These are phyloP conservation scores for Papilio helenus DNA, from an alignment of 1,140 invertebrate species.

Conservation along the genomic window DNA sequence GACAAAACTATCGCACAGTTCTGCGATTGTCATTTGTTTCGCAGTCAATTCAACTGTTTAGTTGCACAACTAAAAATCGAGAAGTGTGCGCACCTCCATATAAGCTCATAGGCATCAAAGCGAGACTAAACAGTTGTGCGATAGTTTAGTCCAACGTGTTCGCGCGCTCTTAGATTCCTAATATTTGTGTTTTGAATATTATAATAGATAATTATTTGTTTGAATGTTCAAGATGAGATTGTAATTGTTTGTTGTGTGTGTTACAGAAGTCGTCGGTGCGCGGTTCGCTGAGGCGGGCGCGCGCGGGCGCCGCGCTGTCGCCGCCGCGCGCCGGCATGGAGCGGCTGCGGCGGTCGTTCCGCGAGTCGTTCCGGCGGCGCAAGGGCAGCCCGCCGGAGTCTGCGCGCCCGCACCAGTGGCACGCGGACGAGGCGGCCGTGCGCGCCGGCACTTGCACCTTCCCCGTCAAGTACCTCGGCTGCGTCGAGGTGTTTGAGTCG, in stretches of 20 bases:
- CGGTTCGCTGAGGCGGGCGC: slow-evolving; percentile 83
- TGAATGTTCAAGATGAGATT: not conserved
- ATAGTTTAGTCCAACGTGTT: too few species aligned
- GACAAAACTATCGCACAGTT: too few species aligned
- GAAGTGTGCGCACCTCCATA: too few species aligned
- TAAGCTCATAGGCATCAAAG: too few species aligned
- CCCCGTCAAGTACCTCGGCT: slow-evolving; percentile 99
- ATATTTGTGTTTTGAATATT: not conserved
- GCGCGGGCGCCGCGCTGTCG: slow-evolving; percentile 88
- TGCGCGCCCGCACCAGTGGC: slow-evolving; percentile 98
- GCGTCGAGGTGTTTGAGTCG: slow-evolving; percentile 99
- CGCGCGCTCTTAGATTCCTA: too few species aligned
- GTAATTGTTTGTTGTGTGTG: not conserved
- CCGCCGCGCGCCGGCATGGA: slow-evolving; percentile 92
- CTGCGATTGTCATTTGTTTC: too few species aligned
- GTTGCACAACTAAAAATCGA: too few species aligned
- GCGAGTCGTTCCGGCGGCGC: slow-evolving; percentile 94
- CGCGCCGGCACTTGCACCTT: slow-evolving; percentile 98
- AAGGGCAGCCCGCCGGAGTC: slow-evolving; percentile 93
- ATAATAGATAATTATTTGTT: too few species aligned
- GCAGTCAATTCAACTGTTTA: too few species aligned
- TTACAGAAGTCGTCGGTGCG: slow-evolving; percentile 82
- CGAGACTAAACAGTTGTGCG: too few species aligned
- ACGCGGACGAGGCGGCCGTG: slow-evolving; percentile 98
- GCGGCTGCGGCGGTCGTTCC: slow-evolving; percentile 93